phyloP scores from a whole-genome alignment of 2,113 vertebrate genomes.

The Herpetotheres cachinnans region DNA sequence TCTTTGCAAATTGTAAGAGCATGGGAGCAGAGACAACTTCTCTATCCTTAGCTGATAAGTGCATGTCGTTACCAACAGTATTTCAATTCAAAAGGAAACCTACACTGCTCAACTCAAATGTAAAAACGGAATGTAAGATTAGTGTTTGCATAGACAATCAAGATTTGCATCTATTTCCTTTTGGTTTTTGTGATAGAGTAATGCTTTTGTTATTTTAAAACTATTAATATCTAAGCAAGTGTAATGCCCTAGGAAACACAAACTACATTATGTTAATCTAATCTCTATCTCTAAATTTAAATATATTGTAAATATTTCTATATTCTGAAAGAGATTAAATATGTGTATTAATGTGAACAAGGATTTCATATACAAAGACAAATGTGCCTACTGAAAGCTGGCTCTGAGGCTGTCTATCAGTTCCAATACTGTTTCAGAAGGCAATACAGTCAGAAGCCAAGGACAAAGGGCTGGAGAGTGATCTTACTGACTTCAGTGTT shows the following conservation, averaged over 20 bases:
- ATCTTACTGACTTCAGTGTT: background rate
- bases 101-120: conserved; percentile 30
- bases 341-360: background rate
- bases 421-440: background rate
- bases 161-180: conserved; percentile 1
- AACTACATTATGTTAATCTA: background rate
- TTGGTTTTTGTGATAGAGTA: background rate
- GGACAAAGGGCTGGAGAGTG: background rate
- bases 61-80: conserved; percentile 46
- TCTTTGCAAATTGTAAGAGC: conserved; percentile 62
- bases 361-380: background rate
- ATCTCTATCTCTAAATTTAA: background rate
- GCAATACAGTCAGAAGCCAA: background rate
- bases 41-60: conserved; percentile 40
- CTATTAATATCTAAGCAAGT: background rate
- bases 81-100: conserved; percentile 62
- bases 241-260: background rate
- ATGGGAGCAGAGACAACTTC: conserved; percentile 23
- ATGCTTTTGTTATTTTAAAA: background rate
- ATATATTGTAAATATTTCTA: background rate
- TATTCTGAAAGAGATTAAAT: background rate
- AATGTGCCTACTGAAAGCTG: background rate
- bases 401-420: background rate
- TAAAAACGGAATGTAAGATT: conserved; percentile 23
- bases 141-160: conserved; percentile 1